phyloP scores from a whole-genome alignment of 2,888 invertebrate genomes.

The Phrixothrix hirtus region DNA sequence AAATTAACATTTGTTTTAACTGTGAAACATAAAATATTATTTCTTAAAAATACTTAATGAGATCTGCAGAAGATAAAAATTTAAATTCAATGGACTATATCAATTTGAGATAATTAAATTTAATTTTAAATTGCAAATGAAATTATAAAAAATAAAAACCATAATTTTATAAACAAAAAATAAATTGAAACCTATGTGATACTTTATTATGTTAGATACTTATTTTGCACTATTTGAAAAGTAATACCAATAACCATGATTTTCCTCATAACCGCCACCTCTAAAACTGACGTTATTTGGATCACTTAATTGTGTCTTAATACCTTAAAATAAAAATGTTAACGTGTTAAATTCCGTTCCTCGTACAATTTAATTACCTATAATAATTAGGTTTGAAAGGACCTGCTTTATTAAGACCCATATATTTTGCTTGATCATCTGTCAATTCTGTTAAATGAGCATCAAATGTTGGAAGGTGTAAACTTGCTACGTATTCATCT shows the following conservation, averaged over 20 bases:
- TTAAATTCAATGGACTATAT: too few species aligned
- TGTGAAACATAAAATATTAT: too few species aligned
- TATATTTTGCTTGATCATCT: constrained; percentile 96
- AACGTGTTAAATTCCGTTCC: not conserved
- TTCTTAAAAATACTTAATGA: too few species aligned
- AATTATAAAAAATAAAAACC: not conserved
- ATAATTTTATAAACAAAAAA: not conserved
- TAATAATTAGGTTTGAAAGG: constrained; percentile 99
- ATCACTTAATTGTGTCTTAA: constrained; percentile 5
- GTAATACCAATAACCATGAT: constrained; percentile 25
- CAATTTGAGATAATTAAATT: not conserved
- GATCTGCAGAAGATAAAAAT: not conserved
- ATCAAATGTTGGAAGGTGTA: constrained; percentile 96
- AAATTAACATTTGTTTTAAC: too few species aligned
- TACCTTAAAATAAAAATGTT: constrained; percentile 15
- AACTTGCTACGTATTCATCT: constrained; percentile 97
- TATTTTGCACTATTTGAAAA: constrained; percentile 20
- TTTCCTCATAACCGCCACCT: constrained; percentile 17
- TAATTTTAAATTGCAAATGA: not conserved
- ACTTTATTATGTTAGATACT: constrained; percentile 16
- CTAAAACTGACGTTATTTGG: constrained; percentile 1
- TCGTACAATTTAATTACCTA: constrained; percentile 63
- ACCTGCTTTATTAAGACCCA: constrained; percentile 96
- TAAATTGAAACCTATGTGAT: constrained; percentile 14
- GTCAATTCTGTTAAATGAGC: constrained; percentile 94